Evolutionary conservation across 2,797 vertebrate species (phyloP), one percentile per base, ranked within the genome.

Genomic region (Gallirallus australis): DNA sequence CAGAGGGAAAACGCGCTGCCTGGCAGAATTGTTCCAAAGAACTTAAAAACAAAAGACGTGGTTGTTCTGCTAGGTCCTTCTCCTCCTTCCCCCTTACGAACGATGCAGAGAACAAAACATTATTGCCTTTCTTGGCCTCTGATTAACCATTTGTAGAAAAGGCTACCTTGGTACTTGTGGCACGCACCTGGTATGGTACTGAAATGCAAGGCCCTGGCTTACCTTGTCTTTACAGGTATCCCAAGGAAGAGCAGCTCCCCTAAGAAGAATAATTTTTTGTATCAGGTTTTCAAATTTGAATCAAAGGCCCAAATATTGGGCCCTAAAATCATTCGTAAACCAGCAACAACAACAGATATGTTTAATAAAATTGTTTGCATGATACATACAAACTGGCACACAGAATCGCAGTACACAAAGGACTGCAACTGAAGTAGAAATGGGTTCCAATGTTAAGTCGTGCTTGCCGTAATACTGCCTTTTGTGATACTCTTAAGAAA

Each of bases 11-110:
- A 92, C 0, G 78, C 88, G 1, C 95, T 96, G 97, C 96, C 95
- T 97, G 94, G 95, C 80, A 97, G 94, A 97, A 97, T 97, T 97
- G 96, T 97, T 96, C 90, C 63, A 3, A 59, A 77, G 80, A 94
- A 76, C 52, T 88, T 86, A 91, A 82, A 96, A 95, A 97, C 96
- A 97, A 97, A 97, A 95, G 96, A 93, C 70, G 61, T 53, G 59
- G 83, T 97, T 97, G 94, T 97, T 96, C 81, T 94, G 65, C 78
- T 82, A 69, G 63, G 75, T 72, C 84, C 73, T 94, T 95, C 95
- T 92, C 88, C 95, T 91, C 59, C 25, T 94, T 95, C 65, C 35
- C 79, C 71, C 70, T 90, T 85, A 85, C 48, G 73, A 94, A 91
- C 45, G 69, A 91, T 84, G 65, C 47, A 63, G 84, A 91, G 79